phyloP scores from a whole-genome alignment of 1,140 invertebrate genomes.

The Cephus cinctus region DNA sequence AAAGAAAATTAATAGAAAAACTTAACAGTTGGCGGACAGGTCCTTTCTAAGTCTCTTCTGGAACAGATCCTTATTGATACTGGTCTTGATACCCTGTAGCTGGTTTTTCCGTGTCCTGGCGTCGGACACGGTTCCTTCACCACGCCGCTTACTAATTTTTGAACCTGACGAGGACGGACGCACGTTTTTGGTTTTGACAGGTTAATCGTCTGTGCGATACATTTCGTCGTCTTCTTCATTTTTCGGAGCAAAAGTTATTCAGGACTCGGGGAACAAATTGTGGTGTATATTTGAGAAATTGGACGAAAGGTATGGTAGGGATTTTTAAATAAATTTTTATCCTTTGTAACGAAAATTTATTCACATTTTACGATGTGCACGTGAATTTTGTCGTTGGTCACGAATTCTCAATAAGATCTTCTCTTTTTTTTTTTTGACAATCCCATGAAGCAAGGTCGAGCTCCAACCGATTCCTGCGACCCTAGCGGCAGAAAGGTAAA shows the following conservation, averaged over 20 bases:
- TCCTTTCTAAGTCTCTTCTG: constrained; percentile 25
- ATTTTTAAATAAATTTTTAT: not conserved
- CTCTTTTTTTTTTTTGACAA: no score
- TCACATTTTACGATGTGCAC: not conserved
- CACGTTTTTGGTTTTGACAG: constrained; percentile 32
- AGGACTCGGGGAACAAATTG: no score
- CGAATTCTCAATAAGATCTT: no score
- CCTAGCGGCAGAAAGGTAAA: no score
- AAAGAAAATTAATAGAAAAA: no score
- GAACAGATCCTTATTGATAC: constrained; percentile 29
- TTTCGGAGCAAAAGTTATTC: no score
- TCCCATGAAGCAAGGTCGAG: no score
- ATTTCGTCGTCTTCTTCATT: constrained; percentile 30
- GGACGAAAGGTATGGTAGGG: not conserved
- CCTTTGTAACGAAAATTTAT: not conserved
- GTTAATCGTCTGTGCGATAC: constrained; percentile 35
- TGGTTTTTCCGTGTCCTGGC: not conserved
- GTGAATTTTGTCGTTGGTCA: no score
- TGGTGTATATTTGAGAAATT: not conserved
- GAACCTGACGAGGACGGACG: constrained; percentile 19
- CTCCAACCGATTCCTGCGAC: no score
- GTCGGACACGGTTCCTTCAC: constrained; percentile 15
- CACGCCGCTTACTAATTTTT: constrained; percentile 26
- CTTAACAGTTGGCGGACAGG: constrained; percentile 32
- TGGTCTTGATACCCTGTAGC: constrained; percentile 15